Base-by-base conservation (phyloP, 2,888 invertebrate genomes). In the Helleia helle region DNA sequence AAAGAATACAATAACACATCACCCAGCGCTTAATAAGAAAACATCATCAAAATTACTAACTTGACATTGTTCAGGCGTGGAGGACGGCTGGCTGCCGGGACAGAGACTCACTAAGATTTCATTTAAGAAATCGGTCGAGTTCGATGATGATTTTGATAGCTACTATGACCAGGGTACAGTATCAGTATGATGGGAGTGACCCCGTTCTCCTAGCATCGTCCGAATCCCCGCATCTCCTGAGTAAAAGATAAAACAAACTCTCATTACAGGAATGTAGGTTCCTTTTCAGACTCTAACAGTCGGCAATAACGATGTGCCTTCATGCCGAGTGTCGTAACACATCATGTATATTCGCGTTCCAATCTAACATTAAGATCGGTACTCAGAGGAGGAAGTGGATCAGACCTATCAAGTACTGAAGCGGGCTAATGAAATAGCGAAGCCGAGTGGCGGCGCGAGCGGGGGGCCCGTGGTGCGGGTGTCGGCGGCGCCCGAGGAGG, bases 321-420 rank as follows among this genome's bases (percentile, higher is more conserved):
- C n/a, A 24, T 39, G 22, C 31, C 40, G 38, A 37, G 12, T 18
- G 36, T 36, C 28, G 36, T 40, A 42, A 26, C 31, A 26, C 43
- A 31, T 40, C 39, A 34, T 14, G 12, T 42, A 46, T 42, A 46
- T 47, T 43, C 52, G 58, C 57, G 56, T 61, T 59, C 64, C 59
- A 62, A 58, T 65, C 62, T 81, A 76, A 75, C 67, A 62, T 74
- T 74, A 73, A 69, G 65, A 69, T 74, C 75, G 74, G 65, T 81
- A 73, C 81, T 77, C 73, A 80, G 79, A 83, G 85, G 87, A 86
- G 76, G 92, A 94, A 88, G 90, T 95, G 88, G 95, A 96, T 89
- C 92, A 92, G 86, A 94, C 94, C 81, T 96, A 96, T 87, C 95
- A 95, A 88, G 95, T 95, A 76, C 90, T 96, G 88, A 95, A 95